A percentile compares a stretch with the other conserved stretches of the same genome.
Conservation (phyloP, 2,888 invertebrate genomes). For the Malthinus flaveolus region DNA sequence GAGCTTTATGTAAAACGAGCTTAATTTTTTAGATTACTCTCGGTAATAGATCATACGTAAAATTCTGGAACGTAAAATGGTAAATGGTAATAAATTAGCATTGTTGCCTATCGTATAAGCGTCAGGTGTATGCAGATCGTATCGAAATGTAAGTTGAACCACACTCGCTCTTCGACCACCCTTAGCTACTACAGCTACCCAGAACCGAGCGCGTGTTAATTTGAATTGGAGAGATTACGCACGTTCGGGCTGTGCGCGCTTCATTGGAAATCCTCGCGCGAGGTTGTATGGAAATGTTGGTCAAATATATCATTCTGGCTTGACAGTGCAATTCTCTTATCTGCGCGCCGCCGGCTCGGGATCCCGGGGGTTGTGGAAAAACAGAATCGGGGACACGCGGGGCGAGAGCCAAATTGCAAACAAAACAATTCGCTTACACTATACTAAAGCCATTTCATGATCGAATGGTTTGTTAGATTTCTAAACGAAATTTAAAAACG, state of each 20-base stretch:
- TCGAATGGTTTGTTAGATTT: constrained; percentile 42
- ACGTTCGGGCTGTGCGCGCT: constrained; percentile 51
- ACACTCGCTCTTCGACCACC: constrained; percentile 25
- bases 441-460: constrained; percentile 43
- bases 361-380: constrained; percentile 57
- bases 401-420: constrained; percentile 52
- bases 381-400: constrained; percentile 53
- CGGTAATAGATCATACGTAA: constrained; percentile 16
- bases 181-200: constrained; percentile 17
- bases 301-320: constrained; percentile 88
- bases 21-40: not conserved
- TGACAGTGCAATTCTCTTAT: constrained; percentile 91
- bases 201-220: constrained; percentile 58
- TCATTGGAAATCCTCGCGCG: constrained; percentile 56
- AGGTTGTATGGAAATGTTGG: constrained; percentile 80
- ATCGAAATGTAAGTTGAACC: constrained; percentile 31
- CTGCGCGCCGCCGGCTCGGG: constrained; percentile 64
- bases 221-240: constrained; percentile 66
- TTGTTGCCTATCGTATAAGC: constrained; percentile 26
- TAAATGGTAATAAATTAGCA: constrained; percentile 27
- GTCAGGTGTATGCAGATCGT: constrained; percentile 33
- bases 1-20: not conserved
- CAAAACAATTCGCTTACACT: constrained; percentile 49
- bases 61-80: constrained; percentile 20
- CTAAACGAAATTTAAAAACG: constrained; percentile 18